Conservation (phyloP, 35 echinoderm and acorn worm species). For the Apostichopus parvimensis region DNA sequence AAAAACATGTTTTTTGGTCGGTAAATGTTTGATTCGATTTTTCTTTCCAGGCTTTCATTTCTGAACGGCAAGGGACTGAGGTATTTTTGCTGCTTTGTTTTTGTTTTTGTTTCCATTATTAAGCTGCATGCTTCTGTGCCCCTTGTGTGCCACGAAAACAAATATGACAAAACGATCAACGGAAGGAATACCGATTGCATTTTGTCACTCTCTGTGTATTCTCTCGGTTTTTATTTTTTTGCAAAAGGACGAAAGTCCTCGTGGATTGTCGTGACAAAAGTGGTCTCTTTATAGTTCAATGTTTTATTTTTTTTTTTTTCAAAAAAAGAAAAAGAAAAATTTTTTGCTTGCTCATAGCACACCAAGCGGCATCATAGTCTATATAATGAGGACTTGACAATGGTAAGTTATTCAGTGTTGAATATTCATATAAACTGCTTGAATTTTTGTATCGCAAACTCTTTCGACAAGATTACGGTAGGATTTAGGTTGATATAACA, state of each 20-base stretch:
- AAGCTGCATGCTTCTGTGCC: slow-evolving; percentile 29
- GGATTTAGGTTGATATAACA: too few species aligned
- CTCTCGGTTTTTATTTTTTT: background rate
- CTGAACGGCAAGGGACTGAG: slow-evolving; percentile 9
- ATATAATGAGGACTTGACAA: background rate
- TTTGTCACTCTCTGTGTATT: slow-evolving; percentile 25
- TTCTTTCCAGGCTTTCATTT: slow-evolving; percentile 4
- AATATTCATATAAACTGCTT: background rate
- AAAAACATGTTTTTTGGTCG: too few species aligned
- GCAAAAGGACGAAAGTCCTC: slow-evolving; percentile 10
- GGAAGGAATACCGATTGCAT: slow-evolving; percentile 20
- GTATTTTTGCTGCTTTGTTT: background rate
- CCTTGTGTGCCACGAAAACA: background rate
- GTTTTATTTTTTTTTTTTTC: background rate
- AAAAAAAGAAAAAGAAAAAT: background rate
- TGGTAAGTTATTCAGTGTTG: slow-evolving; percentile 15
- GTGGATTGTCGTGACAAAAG: slow-evolving; percentile 40
- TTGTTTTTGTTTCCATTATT: background rate
- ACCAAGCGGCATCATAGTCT: background rate
- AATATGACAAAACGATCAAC: background rate
- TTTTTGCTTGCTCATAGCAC: slow-evolving; percentile 41
- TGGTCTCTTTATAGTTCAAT: slow-evolving; percentile 22
- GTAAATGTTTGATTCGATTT: background rate
- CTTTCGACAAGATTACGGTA: too few species aligned
- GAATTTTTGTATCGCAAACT: background rate